A percentile compares a stretch with the other conserved stretches of the same genome.
Conservation (phyloP, 2,888 invertebrate genomes). For the Eupithecia inturbata region DNA sequence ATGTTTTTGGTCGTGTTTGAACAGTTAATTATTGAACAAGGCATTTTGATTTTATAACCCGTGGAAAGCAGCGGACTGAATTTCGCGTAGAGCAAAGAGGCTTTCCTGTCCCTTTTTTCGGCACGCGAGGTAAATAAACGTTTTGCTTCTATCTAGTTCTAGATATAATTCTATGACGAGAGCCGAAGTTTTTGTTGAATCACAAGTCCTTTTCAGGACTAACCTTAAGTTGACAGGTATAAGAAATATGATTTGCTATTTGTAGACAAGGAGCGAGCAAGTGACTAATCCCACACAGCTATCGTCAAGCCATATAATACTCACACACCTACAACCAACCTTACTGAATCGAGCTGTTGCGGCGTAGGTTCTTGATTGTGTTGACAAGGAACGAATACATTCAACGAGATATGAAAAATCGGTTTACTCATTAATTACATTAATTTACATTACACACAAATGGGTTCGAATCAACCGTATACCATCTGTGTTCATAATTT, state of each 20-base stretch:
- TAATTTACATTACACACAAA: slow-evolving; percentile 43
- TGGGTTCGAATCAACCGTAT: slow-evolving; percentile 50
- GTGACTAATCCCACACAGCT: slow-evolving; percentile 54
- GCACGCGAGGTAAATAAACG: too few species aligned
- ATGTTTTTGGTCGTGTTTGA: too few species aligned
- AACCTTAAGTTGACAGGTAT: not conserved
- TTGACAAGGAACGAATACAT: slow-evolving; percentile 45
- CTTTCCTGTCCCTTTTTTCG: too few species aligned
- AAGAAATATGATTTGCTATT: not conserved
- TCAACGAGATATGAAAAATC: slow-evolving; percentile 39
- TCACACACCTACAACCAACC: slow-evolving; percentile 55
- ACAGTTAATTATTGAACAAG: too few species aligned
- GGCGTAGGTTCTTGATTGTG: slow-evolving; percentile 58
- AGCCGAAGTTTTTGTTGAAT: not conserved
- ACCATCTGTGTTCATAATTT: slow-evolving; percentile 55
- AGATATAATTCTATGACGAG: too few species aligned
- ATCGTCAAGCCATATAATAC: slow-evolving; percentile 55
- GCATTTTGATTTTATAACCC: too few species aligned
- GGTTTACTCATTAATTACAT: slow-evolving; percentile 39
- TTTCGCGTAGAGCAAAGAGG: too few species aligned
- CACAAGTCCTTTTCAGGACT: not conserved
- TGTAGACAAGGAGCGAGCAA: slow-evolving; percentile 36
- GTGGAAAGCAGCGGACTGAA: too few species aligned
- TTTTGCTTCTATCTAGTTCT: too few species aligned
- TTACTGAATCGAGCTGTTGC: slow-evolving; percentile 48